Evolutionary conservation across 2,888 invertebrate genomes (phyloP), one percentile per base, ranked within the genome.

Genomic region (Neoascia interrupta): DNA sequence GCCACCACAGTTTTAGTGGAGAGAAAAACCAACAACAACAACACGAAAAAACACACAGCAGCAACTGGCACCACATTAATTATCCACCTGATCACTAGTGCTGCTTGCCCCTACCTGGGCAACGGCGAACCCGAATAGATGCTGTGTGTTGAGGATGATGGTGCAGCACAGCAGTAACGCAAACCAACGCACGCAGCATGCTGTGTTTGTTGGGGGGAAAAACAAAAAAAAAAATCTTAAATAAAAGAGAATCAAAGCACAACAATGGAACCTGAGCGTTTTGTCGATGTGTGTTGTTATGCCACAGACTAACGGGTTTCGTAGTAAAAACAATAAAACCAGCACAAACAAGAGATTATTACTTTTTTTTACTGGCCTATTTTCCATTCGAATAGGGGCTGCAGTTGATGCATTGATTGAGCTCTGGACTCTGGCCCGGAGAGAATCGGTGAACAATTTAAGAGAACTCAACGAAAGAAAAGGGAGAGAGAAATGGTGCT

Each of bases 21-120:
- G n/a, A 43, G 13, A 70, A 19, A 31, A 51, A 36, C 23, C 41
- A 53, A 56, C 70, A 60, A 63, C 72, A 72, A 31, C 3, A 31
- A 31, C 36, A 21, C 13, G 34, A 13, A 70, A 19, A 31, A 51
- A 28, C 39, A 64, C 76, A 72, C 72, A 76, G 76, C 76, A 72
- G 76, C 72, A 66, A 63, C 79, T 79, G 61, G 79, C 79, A 73
- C 54, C 73, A 73, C 79, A 79, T 73, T 73, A 79, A 73, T 79
- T 73, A 73, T 79, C 73, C 75, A 76, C 75, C 76, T 76, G 72
- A 76, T 76, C 76, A 64, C 51, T 76, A n/a, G n/a, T n/a, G n/a
- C n/a, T 72, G 64, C 47, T 47, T 66, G 66, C 54, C 60, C 54
- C 73, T 49, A 60, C 60, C 56, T 36, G 31, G 19, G 45, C 15